A percentile compares a stretch with the other conserved stretches of the same genome.
phyloP scores from a whole-genome alignment of 2,113 vertebrate species.

The Brienomyrus longianalis region DNA sequence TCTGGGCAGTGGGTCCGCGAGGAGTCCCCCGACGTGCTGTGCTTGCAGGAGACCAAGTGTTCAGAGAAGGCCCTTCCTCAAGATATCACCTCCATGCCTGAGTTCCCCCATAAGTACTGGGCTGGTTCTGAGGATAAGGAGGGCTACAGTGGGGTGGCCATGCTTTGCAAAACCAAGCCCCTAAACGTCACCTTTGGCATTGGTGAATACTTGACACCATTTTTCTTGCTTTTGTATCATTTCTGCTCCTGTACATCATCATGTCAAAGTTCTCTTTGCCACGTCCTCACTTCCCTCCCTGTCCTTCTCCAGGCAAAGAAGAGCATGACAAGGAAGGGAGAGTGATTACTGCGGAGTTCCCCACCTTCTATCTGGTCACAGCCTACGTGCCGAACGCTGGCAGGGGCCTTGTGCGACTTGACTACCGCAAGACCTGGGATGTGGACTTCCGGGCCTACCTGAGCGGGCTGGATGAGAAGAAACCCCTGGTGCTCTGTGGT shows the following conservation, averaged over 20 bases:
- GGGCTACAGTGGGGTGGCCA: conserved; percentile 81
- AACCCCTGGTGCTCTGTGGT: conserved; percentile 78
- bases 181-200: conserved; percentile 78
- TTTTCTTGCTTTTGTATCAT: background rate
- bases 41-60: conserved; percentile 86
- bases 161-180: conserved; percentile 76
- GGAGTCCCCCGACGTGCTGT: conserved; percentile 77
- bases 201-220: conserved; percentile 52
- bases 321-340: conserved; percentile 85
- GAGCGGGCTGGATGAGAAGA: conserved; percentile 65
- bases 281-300: background rate
- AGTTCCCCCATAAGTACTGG: conserved; percentile 82
- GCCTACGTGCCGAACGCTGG: conserved; percentile 78
- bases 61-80: conserved; percentile 69
- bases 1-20: conserved; percentile 73
- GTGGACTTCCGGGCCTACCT: conserved; percentile 72
- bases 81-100: conserved; percentile 69
- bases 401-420: conserved; percentile 72
- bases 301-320: conserved; percentile 65
- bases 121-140: conserved; percentile 69
- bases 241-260: background rate
- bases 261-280: background rate
- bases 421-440: conserved; percentile 84
- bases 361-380: conserved; percentile 71
- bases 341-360: conserved; percentile 80